Conservation (phyloP, 2,888 invertebrate species). For the Seladonia tumulorum region DNA sequence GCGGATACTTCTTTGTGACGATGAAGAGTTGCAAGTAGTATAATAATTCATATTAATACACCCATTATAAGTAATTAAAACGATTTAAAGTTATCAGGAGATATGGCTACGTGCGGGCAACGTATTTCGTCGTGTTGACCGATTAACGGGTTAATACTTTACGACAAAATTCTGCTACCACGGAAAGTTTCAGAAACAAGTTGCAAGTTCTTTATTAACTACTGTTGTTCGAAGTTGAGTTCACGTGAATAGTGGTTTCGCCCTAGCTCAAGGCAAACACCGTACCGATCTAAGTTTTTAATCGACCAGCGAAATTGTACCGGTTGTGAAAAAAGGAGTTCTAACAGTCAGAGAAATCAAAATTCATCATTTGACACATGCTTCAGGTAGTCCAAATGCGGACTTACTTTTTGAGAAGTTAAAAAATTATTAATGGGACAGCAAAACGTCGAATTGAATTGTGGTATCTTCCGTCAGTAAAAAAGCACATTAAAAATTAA, state of each 20-base stretch:
- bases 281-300: conserved; percentile 33
- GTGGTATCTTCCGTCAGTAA: neutral
- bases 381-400: neutral
- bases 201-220: conserved; percentile 50
- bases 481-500: neutral
- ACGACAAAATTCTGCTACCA: conserved; percentile 11
- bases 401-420: neutral
- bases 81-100: neutral
- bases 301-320: conserved; percentile 9
- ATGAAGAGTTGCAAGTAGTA: neutral
- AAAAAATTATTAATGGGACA: neutral
- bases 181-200: conserved; percentile 34
- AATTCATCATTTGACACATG: neutral
- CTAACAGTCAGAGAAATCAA: neutral
- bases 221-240: conserved; percentile 41
- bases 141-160: conserved; percentile 39
- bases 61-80: neutral
- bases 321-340: neutral
- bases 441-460: neutral
- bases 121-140: neutral
- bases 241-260: conserved; percentile 26
- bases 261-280: neutral
- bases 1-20: neutral
- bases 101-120: neutral
- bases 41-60: neutral